These are phyloP conservation scores for Lathronympha strigana DNA, from an alignment of 2,888 invertebrate species.

Conservation along the genomic window DNA sequence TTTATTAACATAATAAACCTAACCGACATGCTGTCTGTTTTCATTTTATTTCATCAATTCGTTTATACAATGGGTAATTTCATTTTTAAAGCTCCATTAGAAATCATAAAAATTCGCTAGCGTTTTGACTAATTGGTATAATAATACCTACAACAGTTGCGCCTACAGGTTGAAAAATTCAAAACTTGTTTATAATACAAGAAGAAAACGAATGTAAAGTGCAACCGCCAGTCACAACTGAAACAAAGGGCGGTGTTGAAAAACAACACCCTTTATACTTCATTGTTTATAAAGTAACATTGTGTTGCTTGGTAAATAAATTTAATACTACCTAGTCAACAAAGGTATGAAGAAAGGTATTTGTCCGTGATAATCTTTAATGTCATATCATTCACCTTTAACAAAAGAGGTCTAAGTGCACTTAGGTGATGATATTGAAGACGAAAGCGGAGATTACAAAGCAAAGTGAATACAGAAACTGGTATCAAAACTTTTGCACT, in stretches of 20 bases:
- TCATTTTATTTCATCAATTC: neutral
- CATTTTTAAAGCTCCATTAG: too few species aligned
- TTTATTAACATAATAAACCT: constrained; percentile 1
- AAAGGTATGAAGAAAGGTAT: constrained; percentile 30
- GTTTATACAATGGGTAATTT: neutral
- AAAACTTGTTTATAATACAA: constrained; percentile 23
- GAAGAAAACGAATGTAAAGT: constrained; percentile 45
- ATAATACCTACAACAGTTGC: neutral
- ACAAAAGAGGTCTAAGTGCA: constrained; percentile 20
- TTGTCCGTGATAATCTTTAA: constrained; percentile 24
- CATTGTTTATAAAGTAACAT: constrained; percentile 71
- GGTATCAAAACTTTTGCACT: too few species aligned
- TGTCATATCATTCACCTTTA: constrained; percentile 26
- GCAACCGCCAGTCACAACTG: constrained; percentile 44
- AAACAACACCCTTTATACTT: constrained; percentile 71
- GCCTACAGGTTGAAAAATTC: neutral
- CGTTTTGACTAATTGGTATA: too few species aligned
- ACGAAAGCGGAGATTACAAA: constrained; percentile 4
- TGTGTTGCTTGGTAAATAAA: constrained; percentile 50
- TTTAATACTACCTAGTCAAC: constrained; percentile 31
- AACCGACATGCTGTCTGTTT: neutral
- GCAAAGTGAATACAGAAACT: too few species aligned
- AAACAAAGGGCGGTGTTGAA: constrained; percentile 69
- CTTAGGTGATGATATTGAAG: constrained; percentile 12
- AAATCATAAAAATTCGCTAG: too few species aligned